These are phyloP conservation scores for Acrocephalus kingi DNA, from an alignment of 2,113 vertebrate genomes.

Conservation along the genomic window DNA sequence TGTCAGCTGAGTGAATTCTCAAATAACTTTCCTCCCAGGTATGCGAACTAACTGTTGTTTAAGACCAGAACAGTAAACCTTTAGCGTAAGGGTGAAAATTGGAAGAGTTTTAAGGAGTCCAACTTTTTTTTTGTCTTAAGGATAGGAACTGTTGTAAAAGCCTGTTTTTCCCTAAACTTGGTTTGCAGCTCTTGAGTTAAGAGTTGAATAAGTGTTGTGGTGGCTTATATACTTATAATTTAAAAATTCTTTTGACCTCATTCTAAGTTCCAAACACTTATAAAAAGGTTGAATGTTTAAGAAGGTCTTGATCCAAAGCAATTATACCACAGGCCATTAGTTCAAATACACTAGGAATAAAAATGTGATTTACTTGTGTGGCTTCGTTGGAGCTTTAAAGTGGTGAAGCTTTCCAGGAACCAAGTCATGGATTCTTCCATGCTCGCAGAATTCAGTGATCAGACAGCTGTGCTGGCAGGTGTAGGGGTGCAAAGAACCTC, in stretches of 20 bases:
- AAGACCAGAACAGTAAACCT: not conserved
- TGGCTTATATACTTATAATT: not conserved
- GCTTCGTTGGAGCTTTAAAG: not conserved
- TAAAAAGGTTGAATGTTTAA: not conserved
- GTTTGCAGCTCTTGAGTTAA: not conserved
- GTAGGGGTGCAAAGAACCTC: not conserved
- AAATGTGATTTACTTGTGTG: not conserved
- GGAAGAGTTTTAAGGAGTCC: not conserved
- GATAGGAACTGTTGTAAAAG: not conserved
- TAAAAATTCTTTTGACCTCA: not conserved
- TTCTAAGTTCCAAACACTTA: not conserved
- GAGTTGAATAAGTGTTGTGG: not conserved
- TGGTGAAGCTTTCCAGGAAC: not conserved
- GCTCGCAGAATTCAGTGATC: not conserved
- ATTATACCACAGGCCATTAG: not conserved
- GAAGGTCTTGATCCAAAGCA: not conserved
- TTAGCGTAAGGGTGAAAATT: not conserved
- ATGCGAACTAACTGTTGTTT: not conserved
- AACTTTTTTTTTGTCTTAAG: not conserved
- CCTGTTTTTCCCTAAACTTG: not conserved
- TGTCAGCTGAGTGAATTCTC: not conserved
- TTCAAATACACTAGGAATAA: not conserved
- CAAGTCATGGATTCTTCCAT: not conserved
- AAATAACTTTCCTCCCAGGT: not conserved
- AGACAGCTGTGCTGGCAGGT: not conserved